Conservation (phyloP, 2,797 vertebrate species). For the Eptatretus atami region DNA sequence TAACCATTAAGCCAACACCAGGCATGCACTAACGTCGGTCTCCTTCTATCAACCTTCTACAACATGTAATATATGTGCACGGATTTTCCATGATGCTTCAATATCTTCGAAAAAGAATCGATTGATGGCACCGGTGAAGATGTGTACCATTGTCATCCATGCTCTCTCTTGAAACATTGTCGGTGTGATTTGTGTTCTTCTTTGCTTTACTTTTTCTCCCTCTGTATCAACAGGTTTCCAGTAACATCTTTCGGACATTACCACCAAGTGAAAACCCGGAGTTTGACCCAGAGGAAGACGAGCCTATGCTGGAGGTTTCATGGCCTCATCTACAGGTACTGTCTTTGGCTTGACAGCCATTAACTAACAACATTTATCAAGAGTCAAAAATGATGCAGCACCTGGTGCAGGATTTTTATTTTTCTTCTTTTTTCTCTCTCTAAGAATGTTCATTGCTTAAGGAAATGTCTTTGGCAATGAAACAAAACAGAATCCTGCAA, state of each 20-base stretch:
- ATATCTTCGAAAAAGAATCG: no score
- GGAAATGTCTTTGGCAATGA: constrained; percentile 6
- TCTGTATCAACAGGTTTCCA: constrained; percentile 26
- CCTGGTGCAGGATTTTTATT: not conserved
- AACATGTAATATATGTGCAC: no score
- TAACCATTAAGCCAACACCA: no score
- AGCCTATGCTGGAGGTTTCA: constrained; percentile 54
- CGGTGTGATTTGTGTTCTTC: not conserved
- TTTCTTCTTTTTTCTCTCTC: not conserved
- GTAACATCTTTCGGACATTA: constrained; percentile 65
- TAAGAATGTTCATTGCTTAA: not conserved
- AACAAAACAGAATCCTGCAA: not conserved
- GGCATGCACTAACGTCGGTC: no score
- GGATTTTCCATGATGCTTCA: no score
- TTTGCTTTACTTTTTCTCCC: not conserved
- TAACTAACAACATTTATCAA: not conserved
- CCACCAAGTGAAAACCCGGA: constrained; percentile 65
- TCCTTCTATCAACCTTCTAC: no score
- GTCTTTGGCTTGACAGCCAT: no score
- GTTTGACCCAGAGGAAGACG: constrained; percentile 66
- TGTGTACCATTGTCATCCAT: not conserved
- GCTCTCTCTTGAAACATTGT: not conserved
- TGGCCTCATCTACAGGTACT: constrained; percentile 62
- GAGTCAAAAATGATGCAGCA: not conserved
- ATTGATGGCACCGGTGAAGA: no score